A percentile compares a stretch with the other conserved stretches of the same genome.
phyloP scores from a whole-genome alignment of 2,888 invertebrate genomes.

The Eurois occulta region DNA sequence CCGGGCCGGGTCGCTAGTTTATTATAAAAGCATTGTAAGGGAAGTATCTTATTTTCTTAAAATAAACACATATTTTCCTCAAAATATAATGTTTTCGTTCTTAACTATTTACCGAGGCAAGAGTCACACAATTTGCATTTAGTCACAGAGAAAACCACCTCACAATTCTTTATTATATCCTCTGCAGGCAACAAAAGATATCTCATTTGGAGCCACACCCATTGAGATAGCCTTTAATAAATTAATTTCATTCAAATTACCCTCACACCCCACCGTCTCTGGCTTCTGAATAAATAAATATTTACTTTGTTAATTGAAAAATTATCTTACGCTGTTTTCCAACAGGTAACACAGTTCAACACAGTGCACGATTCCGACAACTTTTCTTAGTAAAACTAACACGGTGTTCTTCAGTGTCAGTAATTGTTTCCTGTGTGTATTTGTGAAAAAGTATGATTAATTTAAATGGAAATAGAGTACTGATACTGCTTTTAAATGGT shows the following conservation, averaged over 20 bases:
- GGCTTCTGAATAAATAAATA: slow-evolving; percentile 73
- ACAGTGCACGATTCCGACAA: slow-evolving; percentile 7
- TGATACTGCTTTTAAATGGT: slow-evolving; percentile 16
- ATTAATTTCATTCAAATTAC: slow-evolving; percentile 80
- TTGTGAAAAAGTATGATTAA: slow-evolving; percentile 33
- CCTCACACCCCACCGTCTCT: slow-evolving; percentile 49
- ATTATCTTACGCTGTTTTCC: slow-evolving; percentile 68
- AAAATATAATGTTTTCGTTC: slow-evolving; percentile 11
- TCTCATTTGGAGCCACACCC: slow-evolving; percentile 62
- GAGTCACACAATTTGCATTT: slow-evolving; percentile 43
- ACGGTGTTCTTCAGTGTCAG: slow-evolving; percentile 14
- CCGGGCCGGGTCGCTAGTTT: too few relatives aligned
- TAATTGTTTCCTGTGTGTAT: background rate
- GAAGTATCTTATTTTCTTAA: background rate
- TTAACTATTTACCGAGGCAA: slow-evolving; percentile 7
- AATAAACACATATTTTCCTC: slow-evolving; percentile 4
- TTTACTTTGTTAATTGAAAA: slow-evolving; percentile 79
- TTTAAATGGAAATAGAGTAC: slow-evolving; percentile 39
- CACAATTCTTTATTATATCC: slow-evolving; percentile 42
- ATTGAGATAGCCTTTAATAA: slow-evolving; percentile 71
- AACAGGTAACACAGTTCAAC: slow-evolving; percentile 18
- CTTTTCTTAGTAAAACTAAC: background rate
- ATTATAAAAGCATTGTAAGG: background rate
- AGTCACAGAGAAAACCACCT: slow-evolving; percentile 16
- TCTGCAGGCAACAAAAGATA: slow-evolving; percentile 60